Evolutionary conservation across 2,797 vertebrate species (phyloP).

Genomic region (Sarcophilus harrisii): DNA sequence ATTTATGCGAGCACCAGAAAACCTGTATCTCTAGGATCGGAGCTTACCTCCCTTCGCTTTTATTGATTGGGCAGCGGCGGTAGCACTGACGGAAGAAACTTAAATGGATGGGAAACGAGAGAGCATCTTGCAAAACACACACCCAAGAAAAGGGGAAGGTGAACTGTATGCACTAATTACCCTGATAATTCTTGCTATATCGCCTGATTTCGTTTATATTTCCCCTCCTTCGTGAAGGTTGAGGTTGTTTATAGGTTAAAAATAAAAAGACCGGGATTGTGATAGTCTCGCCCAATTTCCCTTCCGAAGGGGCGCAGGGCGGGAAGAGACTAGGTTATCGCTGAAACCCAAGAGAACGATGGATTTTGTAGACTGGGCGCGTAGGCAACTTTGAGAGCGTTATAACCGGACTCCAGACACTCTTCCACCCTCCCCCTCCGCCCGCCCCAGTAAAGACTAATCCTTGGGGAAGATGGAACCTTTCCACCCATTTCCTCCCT

Average conservation of each 20-base stretch:
- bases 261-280: neutral
- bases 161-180: neutral
- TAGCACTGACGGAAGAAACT: conserved; percentile 64
- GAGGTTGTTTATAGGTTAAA: neutral
- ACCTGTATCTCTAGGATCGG: conserved; percentile 66
- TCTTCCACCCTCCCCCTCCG: conserved; percentile 32
- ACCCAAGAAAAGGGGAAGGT: conserved; percentile 34
- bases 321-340: neutral
- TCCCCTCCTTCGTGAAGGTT: conserved; percentile 33
- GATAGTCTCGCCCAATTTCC: neutral
- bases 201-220: conserved; percentile 44
- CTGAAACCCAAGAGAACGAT: neutral
- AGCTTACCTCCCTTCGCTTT: conserved; percentile 56
- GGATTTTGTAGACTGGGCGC: conserved; percentile 53
- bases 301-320: neutral
- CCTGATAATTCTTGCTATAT: neutral
- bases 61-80: conserved; percentile 61
- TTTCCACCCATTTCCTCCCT: conserved; percentile 64
- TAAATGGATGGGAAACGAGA: conserved; percentile 53
- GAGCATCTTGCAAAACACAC: conserved; percentile 39
- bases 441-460: conserved; percentile 18
- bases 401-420: conserved; percentile 22
- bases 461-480: conserved; percentile 65
- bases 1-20: conserved; percentile 51
- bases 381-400: conserved; percentile 27